These are phyloP conservation scores for Synaphobranchus kaupii DNA, from an alignment of 2,797 vertebrate genomes.

Conservation along the genomic window DNA sequence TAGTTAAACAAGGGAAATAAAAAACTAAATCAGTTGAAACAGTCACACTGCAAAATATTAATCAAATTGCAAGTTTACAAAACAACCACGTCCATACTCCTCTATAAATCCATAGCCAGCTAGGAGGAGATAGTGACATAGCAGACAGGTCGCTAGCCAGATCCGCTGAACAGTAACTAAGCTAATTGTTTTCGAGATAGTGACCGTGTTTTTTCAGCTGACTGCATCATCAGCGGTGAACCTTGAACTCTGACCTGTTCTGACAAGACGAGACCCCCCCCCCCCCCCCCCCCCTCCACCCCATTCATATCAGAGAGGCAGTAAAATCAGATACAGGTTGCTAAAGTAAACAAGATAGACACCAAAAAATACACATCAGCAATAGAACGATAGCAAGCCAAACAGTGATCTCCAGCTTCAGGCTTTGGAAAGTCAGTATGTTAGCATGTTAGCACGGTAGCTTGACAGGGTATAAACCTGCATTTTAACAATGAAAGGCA, in stretches of 20 bases:
- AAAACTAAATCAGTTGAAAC: too few species aligned
- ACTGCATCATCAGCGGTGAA: background rate
- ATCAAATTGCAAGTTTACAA: too few species aligned
- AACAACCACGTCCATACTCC: background rate
- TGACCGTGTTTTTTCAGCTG: background rate
- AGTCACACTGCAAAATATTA: too few species aligned
- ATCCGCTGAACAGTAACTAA: background rate
- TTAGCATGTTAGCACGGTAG: background rate
- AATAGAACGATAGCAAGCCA: background rate
- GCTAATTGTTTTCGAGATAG: background rate
- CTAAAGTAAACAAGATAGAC: background rate
- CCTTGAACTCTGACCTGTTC: background rate
- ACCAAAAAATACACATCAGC: background rate
- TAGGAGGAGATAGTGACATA: background rate
- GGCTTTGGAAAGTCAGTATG: background rate
- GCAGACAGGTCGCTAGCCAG: background rate
- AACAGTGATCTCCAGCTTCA: background rate
- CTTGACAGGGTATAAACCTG: background rate
- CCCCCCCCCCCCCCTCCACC: background rate
- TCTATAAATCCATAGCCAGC: background rate
- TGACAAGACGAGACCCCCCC: background rate
- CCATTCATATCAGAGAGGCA: background rate
- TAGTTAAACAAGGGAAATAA: too few species aligned
- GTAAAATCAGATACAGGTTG: background rate
- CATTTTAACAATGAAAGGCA: background rate